Evolutionary conservation across 1,140 invertebrate genomes (phyloP), one percentile per base, ranked within the genome.

Genomic region (Littorina saxatilis): DNA sequence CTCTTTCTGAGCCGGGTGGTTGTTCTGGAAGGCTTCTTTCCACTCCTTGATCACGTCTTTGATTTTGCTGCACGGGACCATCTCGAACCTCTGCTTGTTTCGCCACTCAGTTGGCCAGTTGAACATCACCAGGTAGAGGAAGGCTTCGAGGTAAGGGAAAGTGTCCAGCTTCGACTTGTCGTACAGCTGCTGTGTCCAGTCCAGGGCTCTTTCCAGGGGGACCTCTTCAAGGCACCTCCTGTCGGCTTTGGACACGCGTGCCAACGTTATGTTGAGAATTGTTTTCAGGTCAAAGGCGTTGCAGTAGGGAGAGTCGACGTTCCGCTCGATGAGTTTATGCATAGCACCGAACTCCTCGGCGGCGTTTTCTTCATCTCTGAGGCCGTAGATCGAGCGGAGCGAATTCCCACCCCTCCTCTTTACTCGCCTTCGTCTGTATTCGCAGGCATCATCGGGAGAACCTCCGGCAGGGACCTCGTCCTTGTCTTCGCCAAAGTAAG

Each of bases 321-420:
- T 84, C 70, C 74, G 29, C 13, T 73, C 23, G 20, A 81, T 66
- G 11, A 82, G 37, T 2, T 52, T 55, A 35, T 74, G 74, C 37
- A 78, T 78, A 13, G 55, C 68, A 11, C 68, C 29, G 17, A 43
- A 55, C 43, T 81, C 55, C 52, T 32, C 61, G 9, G 27, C 90
- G 66, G 92, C 90, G 68, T 89, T 83, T 32, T 85, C 86, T 77
- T 92, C 87, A 81, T 92, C 86, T 76, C 58, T 47, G 23, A 83
- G 32, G 29, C 29, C 47, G 37, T 83, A 72, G 15, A 82, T 66
- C 20, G 39, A 68, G 13, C 52, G 23, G 20, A 86, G 58, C 32
- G 83, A 83, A n/a, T 43, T 79, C 3, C 74, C 85, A 27, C 81
- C 81, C 11, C 79, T 52, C n/a, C 72, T 61, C 40, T 50, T 58